phyloP scores from a whole-genome alignment of 2,888 invertebrate genomes.

The Andrena trimmerana region DNA sequence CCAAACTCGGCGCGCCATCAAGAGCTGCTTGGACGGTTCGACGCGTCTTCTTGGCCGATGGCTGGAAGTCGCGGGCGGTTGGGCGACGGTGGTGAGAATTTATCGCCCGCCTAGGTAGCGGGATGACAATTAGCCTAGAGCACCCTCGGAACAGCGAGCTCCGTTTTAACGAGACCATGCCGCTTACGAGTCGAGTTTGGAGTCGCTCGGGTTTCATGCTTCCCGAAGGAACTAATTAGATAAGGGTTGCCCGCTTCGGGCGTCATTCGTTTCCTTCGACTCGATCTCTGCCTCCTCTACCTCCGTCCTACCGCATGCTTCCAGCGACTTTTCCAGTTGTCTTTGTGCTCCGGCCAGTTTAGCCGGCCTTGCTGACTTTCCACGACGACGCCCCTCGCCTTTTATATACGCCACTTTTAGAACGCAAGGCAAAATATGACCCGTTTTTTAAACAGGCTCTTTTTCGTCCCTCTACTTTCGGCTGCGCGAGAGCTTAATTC shows the following conservation, averaged over 20 bases:
- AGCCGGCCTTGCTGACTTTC: too few relatives aligned
- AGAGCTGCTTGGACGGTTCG: conserved; percentile 57
- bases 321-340: not conserved
- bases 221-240: conserved; percentile 70
- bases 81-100: conserved; percentile 55
- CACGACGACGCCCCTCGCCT: not conserved
- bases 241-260: conserved; percentile 62
- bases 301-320: not conserved
- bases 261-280: conserved; percentile 56
- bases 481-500: conserved; percentile 41
- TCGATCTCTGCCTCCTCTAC: conserved; percentile 7
- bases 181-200: conserved; percentile 66
- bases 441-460: conserved; percentile 23
- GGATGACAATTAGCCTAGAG: conserved; percentile 69
- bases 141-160: conserved; percentile 56
- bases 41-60: conserved; percentile 55
- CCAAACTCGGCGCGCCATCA: conserved; percentile 50
- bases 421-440: conserved; percentile 33
- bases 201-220: conserved; percentile 67
- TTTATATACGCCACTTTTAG: conserved; percentile 9
- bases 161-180: conserved; percentile 63
- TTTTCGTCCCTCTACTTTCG: conserved; percentile 22
- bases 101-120: conserved; percentile 54
- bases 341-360: not conserved
- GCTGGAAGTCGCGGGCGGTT: conserved; percentile 47